These are phyloP conservation scores for Sinohyriopsis cumingii DNA, from an alignment of 2,888 invertebrate species.

Conservation along the genomic window DNA sequence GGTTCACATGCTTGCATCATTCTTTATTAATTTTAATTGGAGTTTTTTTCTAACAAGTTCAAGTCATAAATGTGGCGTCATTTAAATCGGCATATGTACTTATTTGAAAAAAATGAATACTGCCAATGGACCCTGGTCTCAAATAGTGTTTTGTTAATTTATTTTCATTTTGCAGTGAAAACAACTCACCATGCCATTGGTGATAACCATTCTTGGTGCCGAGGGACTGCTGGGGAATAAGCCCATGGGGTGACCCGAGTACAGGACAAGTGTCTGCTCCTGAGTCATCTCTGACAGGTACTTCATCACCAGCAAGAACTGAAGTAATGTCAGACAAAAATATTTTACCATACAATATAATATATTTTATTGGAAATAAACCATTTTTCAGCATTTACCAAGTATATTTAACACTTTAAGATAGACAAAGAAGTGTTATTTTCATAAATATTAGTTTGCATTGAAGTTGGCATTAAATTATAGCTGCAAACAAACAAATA, in stretches of 20 bases:
- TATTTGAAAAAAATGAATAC: too few species aligned
- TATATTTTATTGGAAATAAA: too few species aligned
- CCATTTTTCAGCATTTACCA: not conserved
- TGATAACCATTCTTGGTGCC: slow-evolving; percentile 76
- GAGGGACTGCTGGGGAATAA: slow-evolving; percentile 74
- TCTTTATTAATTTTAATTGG: too few species aligned
- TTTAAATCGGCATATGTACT: too few species aligned
- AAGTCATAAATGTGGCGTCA: too few species aligned
- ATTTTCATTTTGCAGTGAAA: not conserved
- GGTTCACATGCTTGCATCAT: too few species aligned
- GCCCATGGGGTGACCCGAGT: slow-evolving; percentile 78
- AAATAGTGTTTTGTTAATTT: not conserved
- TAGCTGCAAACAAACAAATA: too few species aligned
- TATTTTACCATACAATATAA: not conserved
- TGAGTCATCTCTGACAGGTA: slow-evolving; percentile 76
- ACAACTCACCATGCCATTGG: slow-evolving; percentile 77
- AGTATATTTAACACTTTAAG: too few species aligned
- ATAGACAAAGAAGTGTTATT: too few species aligned
- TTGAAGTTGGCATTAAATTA: too few species aligned
- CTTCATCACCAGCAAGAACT: slow-evolving; percentile 77
- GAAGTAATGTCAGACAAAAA: slow-evolving; percentile 20
- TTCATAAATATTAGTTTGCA: too few species aligned
- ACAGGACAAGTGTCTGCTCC: slow-evolving; percentile 77
- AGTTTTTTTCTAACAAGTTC: too few species aligned
- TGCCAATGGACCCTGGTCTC: not conserved